Percentiles rank a stretch among this genome's conserved stretches.
Conservation (phyloP, 2,113 vertebrate genomes). For the Delphinus delphis region DNA sequence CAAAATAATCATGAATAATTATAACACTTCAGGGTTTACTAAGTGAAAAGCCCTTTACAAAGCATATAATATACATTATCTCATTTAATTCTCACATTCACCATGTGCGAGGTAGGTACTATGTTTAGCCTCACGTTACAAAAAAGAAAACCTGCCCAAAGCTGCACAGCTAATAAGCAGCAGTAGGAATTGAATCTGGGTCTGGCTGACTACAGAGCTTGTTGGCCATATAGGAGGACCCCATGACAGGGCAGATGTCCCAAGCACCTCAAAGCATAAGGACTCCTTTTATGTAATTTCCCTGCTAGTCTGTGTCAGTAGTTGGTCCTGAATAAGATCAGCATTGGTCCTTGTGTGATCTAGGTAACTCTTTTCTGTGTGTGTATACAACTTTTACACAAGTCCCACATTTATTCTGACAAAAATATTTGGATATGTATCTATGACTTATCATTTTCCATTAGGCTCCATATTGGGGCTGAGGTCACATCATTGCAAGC, state of each 20-base stretch:
- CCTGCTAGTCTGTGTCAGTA: not conserved
- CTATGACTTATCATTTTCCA: not conserved
- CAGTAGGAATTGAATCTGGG: not conserved
- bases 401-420: not conserved
- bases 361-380: not conserved
- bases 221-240: too few relatives aligned
- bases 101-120: not conserved
- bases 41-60: not conserved
- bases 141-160: not conserved
- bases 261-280: not conserved
- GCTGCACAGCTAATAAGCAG: not conserved
- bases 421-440: not conserved
- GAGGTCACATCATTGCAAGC: not conserved
- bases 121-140: not conserved
- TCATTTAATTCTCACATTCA: slow-evolving; percentile 29
- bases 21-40: not conserved
- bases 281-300: not conserved
- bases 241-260: not conserved
- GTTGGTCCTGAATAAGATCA: not conserved
- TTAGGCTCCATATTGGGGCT: not conserved
- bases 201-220: not conserved
- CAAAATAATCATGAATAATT: not conserved
- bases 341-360: not conserved
- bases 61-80: not conserved
- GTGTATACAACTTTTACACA: slow-evolving; percentile 6